Evolutionary conservation across 2,797 vertebrate genomes (phyloP).

Genomic region (Falco berigora): DNA sequence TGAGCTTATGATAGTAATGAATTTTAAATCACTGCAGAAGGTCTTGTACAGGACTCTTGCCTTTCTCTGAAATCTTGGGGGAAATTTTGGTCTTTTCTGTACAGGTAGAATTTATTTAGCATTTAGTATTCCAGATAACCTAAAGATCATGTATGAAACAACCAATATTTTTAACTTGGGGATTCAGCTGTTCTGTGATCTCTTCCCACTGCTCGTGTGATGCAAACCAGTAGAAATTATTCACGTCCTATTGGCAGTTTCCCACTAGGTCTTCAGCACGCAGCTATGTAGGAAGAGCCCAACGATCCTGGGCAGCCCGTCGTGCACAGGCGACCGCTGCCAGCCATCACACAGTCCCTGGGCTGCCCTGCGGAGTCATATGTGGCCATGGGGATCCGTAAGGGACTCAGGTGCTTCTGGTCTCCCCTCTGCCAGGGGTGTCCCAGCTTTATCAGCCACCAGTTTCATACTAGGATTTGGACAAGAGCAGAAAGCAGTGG

Average conservation of each 20-base stretch:
- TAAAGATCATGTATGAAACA: neutral
- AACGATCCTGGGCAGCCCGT: neutral
- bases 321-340: neutral
- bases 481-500: neutral
- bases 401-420: neutral
- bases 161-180: neutral
- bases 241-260: neutral
- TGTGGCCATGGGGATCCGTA: neutral
- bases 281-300: neutral
- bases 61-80: neutral
- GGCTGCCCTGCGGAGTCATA: neutral
- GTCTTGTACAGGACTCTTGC: neutral
- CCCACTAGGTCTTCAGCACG: neutral
- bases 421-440: neutral
- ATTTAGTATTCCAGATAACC: neutral
- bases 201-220: neutral
- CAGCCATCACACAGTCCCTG: neutral
- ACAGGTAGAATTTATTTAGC: neutral
- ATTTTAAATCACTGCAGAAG: neutral
- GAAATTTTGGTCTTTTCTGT: neutral
- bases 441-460: neutral
- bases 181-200: neutral
- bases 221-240: neutral
- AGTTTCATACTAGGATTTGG: neutral
- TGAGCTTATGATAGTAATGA: neutral